Base-by-base conservation (phyloP, 2,797 vertebrate genomes). In the Siniperca undulata region DNA sequence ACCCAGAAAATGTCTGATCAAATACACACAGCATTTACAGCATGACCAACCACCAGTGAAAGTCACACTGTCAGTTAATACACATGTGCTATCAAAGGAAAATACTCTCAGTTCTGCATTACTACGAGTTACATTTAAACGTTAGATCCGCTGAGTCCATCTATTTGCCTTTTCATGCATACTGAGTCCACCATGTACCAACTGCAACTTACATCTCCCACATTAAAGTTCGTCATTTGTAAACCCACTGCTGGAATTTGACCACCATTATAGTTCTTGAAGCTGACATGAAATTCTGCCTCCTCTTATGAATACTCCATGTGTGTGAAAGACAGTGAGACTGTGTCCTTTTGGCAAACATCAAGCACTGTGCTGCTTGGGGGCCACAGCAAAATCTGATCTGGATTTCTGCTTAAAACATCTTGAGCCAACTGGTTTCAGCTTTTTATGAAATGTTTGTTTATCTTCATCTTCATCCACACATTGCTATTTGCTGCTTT, bases 341-440 rank as follows among this genome's bases (percentile, higher is more conserved):
- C 8, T 59, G 52, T 38, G 11, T 66, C 27, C 12, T 65, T 13
- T 19, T 20, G 17, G 27, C 30, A 72, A 42, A 34, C 20, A 66
- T 40, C 24, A 46, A 74, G 24, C 24, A 34, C 34, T 56, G 52
- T 22, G 46, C 38, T 64, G 42, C 59, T 66, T 30, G 2, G 30
- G 30, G 55, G 55, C 38, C 46, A 5, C 64, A 36, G 48, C 42
- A 5, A 11, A 60, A 46, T 12, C 14, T 70, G 38, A 64, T 44
- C 66, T 64, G 65, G n/a, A 62, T 55, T 62, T 62, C 48, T 46
- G 58, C 22, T 53, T 9, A 34, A 61, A 77, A 40, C n/a, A 60
- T 22, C n/a, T 68, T 60, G 16, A 69, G 11, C 3, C 2, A 19
- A 27, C 14, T 24, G 52, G 55, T 59, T 59, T 71, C 69, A 46